These are phyloP conservation scores for Lapara coniferarum DNA, from an alignment of 2,888 invertebrate species.

Conservation along the genomic window DNA sequence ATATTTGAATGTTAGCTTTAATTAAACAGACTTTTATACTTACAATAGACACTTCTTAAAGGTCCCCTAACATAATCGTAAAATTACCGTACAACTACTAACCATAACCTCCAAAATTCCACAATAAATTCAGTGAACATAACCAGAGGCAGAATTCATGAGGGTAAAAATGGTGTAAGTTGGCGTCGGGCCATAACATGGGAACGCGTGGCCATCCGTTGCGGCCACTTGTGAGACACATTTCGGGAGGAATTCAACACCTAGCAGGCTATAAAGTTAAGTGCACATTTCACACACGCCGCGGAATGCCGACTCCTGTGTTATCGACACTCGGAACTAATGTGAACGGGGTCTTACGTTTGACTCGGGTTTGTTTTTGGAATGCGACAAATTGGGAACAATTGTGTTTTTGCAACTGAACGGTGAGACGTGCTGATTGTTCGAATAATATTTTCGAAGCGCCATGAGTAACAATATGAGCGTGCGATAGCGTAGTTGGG, in stretches of 20 bases:
- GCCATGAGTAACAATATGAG: no score
- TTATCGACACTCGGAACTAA: slow-evolving; percentile 17
- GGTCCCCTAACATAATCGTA: no score
- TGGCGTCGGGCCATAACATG: slow-evolving; percentile 17
- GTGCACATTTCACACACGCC: slow-evolving; percentile 14
- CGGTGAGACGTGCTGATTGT: no score
- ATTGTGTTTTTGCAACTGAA: no score
- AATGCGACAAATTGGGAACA: no score
- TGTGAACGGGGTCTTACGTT: slow-evolving; percentile 2
- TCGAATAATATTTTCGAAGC: no score
- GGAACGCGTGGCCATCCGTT: slow-evolving; percentile 10
- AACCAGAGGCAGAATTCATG: slow-evolving; percentile 6
- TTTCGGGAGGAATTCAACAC: slow-evolving; percentile 12
- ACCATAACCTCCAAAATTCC: not conserved
- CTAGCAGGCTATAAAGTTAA: slow-evolving; percentile 17
- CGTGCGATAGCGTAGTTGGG: no score
- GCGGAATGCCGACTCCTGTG: slow-evolving; percentile 5
- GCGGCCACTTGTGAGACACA: slow-evolving; percentile 14
- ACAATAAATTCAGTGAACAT: not conserved
- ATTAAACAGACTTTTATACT: no score
- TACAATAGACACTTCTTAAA: no score
- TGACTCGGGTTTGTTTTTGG: not conserved
- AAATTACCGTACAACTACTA: not conserved
- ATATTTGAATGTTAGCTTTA: no score
- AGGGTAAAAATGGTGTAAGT: slow-evolving; percentile 8